Conservation (phyloP, 1,140 invertebrate genomes). For the Calycopis cecrops region DNA sequence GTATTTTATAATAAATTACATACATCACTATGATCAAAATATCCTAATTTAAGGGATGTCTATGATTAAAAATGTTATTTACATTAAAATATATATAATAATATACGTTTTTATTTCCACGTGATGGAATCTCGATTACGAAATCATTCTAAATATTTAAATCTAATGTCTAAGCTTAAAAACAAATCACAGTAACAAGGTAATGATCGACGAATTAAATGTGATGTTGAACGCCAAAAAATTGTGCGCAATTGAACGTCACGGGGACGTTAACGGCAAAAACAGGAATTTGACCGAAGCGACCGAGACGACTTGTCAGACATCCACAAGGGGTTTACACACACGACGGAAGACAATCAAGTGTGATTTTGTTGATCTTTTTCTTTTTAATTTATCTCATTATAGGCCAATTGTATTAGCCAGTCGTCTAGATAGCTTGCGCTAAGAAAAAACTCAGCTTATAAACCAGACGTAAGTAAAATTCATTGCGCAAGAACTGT, state of each 20-base stretch:
- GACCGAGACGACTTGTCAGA: conserved; percentile 1
- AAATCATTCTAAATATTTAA: conserved; percentile 41
- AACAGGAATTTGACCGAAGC: not conserved
- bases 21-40: conserved; percentile 46
- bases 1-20: conserved; percentile 40
- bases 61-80: conserved; percentile 36
- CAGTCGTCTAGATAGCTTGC: not conserved
- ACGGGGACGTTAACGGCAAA: too few species aligned
- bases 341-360: conserved; percentile 26
- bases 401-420: not conserved
- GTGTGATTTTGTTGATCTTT: conserved; percentile 30
- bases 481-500: too few species aligned
- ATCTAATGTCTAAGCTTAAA: conserved; percentile 53
- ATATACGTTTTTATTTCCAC: conserved; percentile 47
- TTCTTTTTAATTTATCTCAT: not conserved
- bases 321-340: conserved; percentile 10
- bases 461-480: too few species aligned
- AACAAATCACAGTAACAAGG: conserved; percentile 72
- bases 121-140: conserved; percentile 51
- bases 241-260: conserved; percentile 37
- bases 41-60: conserved; percentile 37
- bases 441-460: too few species aligned
- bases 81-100: conserved; percentile 27
- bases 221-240: conserved; percentile 42
- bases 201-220: conserved; percentile 55